Conservation (phyloP, 2,797 vertebrate species). For the Enteromius radiatus region DNA sequence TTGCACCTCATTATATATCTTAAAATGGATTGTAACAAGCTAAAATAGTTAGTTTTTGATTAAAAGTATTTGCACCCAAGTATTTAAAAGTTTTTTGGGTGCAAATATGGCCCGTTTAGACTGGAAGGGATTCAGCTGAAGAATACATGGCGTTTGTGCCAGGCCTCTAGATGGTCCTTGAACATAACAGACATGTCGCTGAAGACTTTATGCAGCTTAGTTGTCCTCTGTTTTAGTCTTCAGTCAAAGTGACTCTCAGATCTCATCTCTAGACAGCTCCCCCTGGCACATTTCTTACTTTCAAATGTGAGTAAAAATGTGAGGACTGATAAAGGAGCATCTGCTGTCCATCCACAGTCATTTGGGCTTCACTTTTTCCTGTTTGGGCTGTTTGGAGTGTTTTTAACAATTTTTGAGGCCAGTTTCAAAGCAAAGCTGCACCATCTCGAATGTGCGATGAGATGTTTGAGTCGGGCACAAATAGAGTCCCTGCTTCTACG, state of each 20-base stretch:
- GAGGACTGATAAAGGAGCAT: conserved; percentile 18
- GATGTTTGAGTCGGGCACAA: neutral
- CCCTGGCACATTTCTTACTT: conserved; percentile 6
- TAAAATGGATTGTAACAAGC: neutral
- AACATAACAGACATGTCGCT: neutral
- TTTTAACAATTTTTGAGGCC: neutral
- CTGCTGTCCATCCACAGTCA: conserved; percentile 21
- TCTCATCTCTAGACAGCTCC: conserved; percentile 2
- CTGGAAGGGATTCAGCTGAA: neutral
- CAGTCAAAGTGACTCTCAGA: neutral
- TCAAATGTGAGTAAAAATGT: neutral
- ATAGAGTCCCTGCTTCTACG: neutral
- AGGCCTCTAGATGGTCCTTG: neutral
- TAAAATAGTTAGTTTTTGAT: too few relatives aligned
- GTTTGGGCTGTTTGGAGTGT: conserved; percentile 31
- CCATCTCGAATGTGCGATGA: neutral
- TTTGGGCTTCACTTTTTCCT: conserved; percentile 27
- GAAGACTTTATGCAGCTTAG: neutral
- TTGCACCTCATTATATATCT: neutral
- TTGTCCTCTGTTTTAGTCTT: conserved; percentile 7
- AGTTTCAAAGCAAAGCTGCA: conserved; percentile 25
- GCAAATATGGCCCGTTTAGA: neutral
- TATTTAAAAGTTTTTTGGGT: neutral
- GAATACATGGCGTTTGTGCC: neutral
- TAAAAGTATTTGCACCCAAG: neutral